These are phyloP conservation scores for Melanocharis versteri DNA, from an alignment of 2,113 vertebrate species.

Conservation along the genomic window DNA sequence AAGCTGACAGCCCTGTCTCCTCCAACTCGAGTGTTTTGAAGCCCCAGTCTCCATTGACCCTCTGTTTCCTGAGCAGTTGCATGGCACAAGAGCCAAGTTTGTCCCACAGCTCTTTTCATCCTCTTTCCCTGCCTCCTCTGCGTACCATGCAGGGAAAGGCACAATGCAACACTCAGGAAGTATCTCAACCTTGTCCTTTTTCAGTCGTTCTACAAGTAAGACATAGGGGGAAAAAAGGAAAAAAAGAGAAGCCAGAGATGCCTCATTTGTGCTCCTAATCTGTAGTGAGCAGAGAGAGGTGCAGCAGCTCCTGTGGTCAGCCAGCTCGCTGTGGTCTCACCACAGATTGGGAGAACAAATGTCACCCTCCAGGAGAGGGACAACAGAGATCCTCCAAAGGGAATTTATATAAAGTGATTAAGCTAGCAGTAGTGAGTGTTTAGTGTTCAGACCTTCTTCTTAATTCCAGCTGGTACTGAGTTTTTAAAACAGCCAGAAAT, in stretches of 20 bases:
- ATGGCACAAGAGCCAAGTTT: not conserved
- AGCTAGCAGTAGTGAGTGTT: not conserved
- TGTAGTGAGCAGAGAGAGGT: not conserved
- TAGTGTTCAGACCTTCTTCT: not conserved
- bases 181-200: not conserved
- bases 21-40: not conserved
- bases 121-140: not conserved
- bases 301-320: slow-evolving; percentile 23
- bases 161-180: not conserved
- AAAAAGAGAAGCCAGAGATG: not conserved
- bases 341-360: not conserved
- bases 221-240: accelerated
- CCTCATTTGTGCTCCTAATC: not conserved
- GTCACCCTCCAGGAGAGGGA: not conserved
- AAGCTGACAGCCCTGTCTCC: not conserved
- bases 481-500: not conserved
- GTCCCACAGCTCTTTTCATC: not conserved
- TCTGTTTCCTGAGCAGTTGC: not conserved
- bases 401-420: not conserved
- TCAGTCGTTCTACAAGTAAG: not conserved
- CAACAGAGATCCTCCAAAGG: not conserved
- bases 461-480: not conserved
- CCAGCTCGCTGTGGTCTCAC: slow-evolving; percentile 14
- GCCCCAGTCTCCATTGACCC: accelerated
- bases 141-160: not conserved